phyloP scores from a whole-genome alignment of 2,797 vertebrate genomes.

The Sebastes goodei region DNA sequence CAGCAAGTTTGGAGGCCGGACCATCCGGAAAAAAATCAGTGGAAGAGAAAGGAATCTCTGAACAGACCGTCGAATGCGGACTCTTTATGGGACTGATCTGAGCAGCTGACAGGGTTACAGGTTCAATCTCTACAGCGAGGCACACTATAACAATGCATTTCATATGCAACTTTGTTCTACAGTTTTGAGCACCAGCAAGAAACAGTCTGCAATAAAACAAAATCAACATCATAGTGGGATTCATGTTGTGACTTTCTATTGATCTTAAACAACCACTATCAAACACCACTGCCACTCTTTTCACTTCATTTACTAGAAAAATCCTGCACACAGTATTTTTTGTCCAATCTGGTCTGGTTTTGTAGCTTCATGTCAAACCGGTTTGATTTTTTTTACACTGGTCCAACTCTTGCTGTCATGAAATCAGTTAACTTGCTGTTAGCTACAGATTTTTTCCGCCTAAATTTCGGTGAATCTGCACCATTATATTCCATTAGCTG shows the following conservation, averaged over 20 bases:
- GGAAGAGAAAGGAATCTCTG: slow-evolving; percentile 15
- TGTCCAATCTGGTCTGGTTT: too few relatives aligned
- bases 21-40: background rate
- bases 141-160: background rate
- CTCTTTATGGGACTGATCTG: slow-evolving; percentile 2
- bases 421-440: too few relatives aligned
- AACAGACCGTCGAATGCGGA: slow-evolving; percentile 5
- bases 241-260: background rate
- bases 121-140: slow-evolving; percentile 11
- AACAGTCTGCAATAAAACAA: background rate
- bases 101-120: slow-evolving; percentile 26
- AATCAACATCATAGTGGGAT: background rate
- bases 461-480: too few relatives aligned
- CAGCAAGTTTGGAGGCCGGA: slow-evolving; percentile 38
- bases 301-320: background rate
- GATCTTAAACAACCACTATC: background rate
- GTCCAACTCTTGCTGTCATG: too few relatives aligned
- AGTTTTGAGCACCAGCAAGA: background rate
- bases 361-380: too few relatives aligned
- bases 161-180: background rate
- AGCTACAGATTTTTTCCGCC: too few relatives aligned
- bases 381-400: too few relatives aligned
- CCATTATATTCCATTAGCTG: background rate
- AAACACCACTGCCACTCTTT: background rate
- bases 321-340: background rate